phyloP scores from a whole-genome alignment of 2,888 invertebrate species.

The Steinernema carpocapsae region DNA sequence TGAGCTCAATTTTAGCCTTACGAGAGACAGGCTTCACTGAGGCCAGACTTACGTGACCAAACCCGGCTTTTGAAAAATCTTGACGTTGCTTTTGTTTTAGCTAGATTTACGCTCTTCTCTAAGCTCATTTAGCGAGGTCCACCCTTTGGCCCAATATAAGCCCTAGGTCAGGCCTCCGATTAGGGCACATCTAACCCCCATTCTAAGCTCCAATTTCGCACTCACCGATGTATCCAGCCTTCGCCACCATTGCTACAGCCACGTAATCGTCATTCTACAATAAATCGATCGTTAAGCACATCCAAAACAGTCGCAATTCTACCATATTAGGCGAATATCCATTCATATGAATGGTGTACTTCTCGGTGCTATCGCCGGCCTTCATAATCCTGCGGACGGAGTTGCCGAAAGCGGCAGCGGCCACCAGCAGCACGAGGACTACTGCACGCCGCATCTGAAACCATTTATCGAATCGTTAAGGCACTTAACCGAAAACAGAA shows the following conservation, averaged over 20 bases:
- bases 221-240: slow-evolving; percentile 63
- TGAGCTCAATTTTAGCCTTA: no score
- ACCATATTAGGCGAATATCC: slow-evolving; percentile 59
- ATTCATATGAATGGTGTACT: slow-evolving; percentile 61
- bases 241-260: slow-evolving; percentile 59
- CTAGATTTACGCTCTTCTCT: no score
- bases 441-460: slow-evolving; percentile 18
- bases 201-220: no score
- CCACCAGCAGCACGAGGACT: slow-evolving; percentile 17
- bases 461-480: slow-evolving; percentile 27
- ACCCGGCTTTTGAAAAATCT: no score
- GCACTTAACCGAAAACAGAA: background rate
- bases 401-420: slow-evolving; percentile 15
- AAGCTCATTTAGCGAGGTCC: no score
- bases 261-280: slow-evolving; percentile 66
- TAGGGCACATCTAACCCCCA: no score
- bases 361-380: slow-evolving; percentile 42
- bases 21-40: no score
- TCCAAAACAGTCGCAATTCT: slow-evolving; percentile 40
- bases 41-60: no score
- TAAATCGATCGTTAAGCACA: slow-evolving; percentile 45
- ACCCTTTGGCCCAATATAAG: no score
- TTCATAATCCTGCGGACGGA: slow-evolving; percentile 29
- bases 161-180: no score
- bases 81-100: no score